A percentile compares a stretch with the other conserved stretches of the same genome.
Evolutionary conservation across 1,140 invertebrate species (phyloP).

Genomic region (Heliconius hermathena): DNA sequence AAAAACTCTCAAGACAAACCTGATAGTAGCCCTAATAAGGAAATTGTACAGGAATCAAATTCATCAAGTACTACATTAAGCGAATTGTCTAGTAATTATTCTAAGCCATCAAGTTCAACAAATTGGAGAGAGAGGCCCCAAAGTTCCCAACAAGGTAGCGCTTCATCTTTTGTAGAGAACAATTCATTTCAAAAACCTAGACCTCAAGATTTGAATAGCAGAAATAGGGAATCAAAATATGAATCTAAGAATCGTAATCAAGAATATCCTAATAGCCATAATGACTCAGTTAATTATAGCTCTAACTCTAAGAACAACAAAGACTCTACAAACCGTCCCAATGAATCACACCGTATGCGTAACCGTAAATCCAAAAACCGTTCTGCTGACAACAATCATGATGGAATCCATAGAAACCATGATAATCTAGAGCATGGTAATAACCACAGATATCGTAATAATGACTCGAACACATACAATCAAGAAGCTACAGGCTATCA

Average conservation of each 20-base stretch:
- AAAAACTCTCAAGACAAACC: slow-evolving; percentile 56
- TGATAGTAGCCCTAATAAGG: slow-evolving; percentile 43
- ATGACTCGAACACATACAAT: slow-evolving; percentile 42
- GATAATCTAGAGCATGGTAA: slow-evolving; percentile 35
- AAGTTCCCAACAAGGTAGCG: slow-evolving; percentile 45
- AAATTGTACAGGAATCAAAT: slow-evolving; percentile 43
- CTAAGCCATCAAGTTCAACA: slow-evolving; percentile 52
- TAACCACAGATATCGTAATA: slow-evolving; percentile 38
- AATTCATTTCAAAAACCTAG: slow-evolving; percentile 44
- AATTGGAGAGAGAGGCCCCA: slow-evolving; percentile 70
- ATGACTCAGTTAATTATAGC: slow-evolving; percentile 36
- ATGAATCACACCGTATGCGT: slow-evolving; percentile 19
- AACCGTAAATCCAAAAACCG: slow-evolving; percentile 33
- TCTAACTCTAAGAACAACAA: slow-evolving; percentile 36
- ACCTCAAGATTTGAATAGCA: slow-evolving; percentile 38
- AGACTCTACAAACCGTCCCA: slow-evolving; percentile 29
- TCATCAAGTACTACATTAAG: slow-evolving; percentile 38
- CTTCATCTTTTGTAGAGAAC: slow-evolving; percentile 35
- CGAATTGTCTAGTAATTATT: slow-evolving; percentile 43
- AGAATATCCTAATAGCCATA: slow-evolving; percentile 28
- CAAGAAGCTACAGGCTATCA: slow-evolving; percentile 52
- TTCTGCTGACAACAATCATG: slow-evolving; percentile 23
- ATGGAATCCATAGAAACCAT: slow-evolving; percentile 35
- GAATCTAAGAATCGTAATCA: slow-evolving; percentile 35
- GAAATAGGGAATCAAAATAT: slow-evolving; percentile 25